Percentiles rank a stretch among this genome's conserved stretches.
Conservation (phyloP, 2,113 vertebrate genomes). For the Narcine bancroftii region DNA sequence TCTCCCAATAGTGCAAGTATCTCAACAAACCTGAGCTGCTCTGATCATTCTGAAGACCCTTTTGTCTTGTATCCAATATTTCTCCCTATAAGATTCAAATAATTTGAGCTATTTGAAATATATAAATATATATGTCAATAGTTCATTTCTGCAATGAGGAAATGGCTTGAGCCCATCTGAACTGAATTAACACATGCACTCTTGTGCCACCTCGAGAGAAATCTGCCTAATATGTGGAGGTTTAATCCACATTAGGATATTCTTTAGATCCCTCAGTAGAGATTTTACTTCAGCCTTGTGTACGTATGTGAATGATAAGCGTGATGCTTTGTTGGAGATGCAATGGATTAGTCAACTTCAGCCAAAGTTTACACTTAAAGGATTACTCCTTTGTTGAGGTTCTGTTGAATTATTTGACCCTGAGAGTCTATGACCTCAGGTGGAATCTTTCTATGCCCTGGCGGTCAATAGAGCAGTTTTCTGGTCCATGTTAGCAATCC, state of each 20-base stretch:
- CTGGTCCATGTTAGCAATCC: no score
- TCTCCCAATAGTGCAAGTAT: no score
- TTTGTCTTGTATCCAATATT: no score
- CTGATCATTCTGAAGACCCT: no score
- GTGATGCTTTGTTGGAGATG: background rate
- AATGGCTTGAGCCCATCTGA: background rate
- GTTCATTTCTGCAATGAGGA: background rate
- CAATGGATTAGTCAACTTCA: background rate
- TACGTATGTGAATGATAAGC: background rate
- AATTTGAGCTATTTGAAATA: background rate
- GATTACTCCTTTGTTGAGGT: background rate
- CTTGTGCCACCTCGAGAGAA: background rate
- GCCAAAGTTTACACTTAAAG: background rate
- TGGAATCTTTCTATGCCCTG: background rate
- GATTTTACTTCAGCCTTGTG: background rate
- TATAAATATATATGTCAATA: no score
- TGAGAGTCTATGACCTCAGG: background rate
- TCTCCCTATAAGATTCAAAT: no score
- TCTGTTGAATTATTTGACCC: background rate
- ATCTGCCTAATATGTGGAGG: background rate
- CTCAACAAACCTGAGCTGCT: no score
- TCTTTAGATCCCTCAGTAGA: background rate
- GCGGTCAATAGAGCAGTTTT: no score
- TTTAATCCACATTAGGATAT: background rate
- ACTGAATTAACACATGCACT: background rate